These are phyloP conservation scores for Aphrophora alni DNA, from an alignment of 2,888 invertebrate genomes.

Conservation along the genomic window DNA sequence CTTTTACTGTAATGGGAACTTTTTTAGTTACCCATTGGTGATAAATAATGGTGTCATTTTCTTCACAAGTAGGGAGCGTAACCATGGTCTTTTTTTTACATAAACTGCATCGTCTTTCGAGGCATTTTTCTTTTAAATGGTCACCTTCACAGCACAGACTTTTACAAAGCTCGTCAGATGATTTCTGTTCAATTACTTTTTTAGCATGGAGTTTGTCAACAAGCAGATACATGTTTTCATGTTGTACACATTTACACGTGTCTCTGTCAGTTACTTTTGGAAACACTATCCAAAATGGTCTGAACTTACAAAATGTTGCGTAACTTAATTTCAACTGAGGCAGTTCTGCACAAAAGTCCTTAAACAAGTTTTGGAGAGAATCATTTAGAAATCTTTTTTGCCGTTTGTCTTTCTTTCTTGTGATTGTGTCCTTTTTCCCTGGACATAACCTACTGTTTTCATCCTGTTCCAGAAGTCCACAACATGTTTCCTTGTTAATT, in stretches of 20 bases:
- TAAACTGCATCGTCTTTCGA: constrained; percentile 30
- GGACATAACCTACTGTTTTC: constrained; percentile 32
- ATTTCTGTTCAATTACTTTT: constrained; percentile 17
- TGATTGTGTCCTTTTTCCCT: constrained; percentile 32
- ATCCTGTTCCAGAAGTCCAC: constrained; percentile 29
- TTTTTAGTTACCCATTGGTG: constrained; percentile 10
- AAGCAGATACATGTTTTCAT: constrained; percentile 3
- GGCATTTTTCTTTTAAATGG: constrained; percentile 30
- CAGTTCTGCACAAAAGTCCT: constrained; percentile 24
- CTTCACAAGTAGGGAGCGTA: constrained; percentile 17
- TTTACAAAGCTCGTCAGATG: constrained; percentile 25
- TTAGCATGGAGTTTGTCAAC: neutral
- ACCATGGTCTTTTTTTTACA: constrained; percentile 28
- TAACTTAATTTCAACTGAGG: constrained; percentile 26
- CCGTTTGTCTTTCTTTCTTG: constrained; percentile 28
- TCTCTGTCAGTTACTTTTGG: constrained; percentile 6
- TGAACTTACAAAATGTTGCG: constrained; percentile 31
- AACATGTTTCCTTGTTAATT: constrained; percentile 25
- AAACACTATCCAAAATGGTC: constrained; percentile 11
- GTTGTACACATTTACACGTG: neutral
- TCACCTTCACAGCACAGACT: constrained; percentile 32
- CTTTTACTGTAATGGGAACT: constrained; percentile 29
- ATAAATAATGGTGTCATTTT: constrained; percentile 12
- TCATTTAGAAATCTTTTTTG: constrained; percentile 28
- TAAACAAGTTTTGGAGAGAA: constrained; percentile 27